A percentile compares a stretch with the other conserved stretches of the same genome.
Evolutionary conservation across 2,888 invertebrate genomes (phyloP).

Genomic region (Dasypolia templi): DNA sequence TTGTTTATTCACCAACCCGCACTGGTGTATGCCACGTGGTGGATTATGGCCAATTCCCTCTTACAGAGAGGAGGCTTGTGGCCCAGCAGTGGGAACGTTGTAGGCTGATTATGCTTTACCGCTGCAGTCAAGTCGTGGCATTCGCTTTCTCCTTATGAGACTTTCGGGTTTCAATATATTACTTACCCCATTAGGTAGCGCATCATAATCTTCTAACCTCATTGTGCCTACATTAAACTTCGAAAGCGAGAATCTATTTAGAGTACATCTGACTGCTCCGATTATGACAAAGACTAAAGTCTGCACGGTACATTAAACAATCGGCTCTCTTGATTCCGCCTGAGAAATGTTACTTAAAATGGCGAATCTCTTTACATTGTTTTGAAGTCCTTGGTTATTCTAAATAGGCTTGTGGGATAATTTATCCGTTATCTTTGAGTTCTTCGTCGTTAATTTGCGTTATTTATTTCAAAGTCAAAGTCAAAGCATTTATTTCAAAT

Average conservation of each 20-base stretch:
- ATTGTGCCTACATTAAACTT: slow-evolving; percentile 70
- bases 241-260: slow-evolving; percentile 77
- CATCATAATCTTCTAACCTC: slow-evolving; percentile 53
- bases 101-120: not conserved
- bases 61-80: too few relatives aligned
- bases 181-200: not conserved
- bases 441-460: too few relatives aligned
- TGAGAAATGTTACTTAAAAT: slow-evolving; percentile 68
- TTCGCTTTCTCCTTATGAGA: not conserved
- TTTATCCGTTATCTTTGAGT: slow-evolving; percentile 32
- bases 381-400: slow-evolving; percentile 56
- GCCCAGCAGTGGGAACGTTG: too few relatives aligned
- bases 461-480: too few relatives aligned
- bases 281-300: slow-evolving; percentile 81
- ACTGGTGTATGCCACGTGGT: too few relatives aligned
- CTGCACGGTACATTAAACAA: slow-evolving; percentile 85
- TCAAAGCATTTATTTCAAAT: too few relatives aligned
- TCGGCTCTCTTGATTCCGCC: slow-evolving; percentile 66
- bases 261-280: slow-evolving; percentile 79
- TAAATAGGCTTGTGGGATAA: slow-evolving; percentile 59
- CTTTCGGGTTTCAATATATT: not conserved
- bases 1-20: too few relatives aligned
- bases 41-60: too few relatives aligned
- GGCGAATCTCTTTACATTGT: slow-evolving; percentile 65
- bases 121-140: not conserved